Evolutionary conservation across 2,797 vertebrate species (phyloP).

Genomic region (Sebastiscus tertius): DNA sequence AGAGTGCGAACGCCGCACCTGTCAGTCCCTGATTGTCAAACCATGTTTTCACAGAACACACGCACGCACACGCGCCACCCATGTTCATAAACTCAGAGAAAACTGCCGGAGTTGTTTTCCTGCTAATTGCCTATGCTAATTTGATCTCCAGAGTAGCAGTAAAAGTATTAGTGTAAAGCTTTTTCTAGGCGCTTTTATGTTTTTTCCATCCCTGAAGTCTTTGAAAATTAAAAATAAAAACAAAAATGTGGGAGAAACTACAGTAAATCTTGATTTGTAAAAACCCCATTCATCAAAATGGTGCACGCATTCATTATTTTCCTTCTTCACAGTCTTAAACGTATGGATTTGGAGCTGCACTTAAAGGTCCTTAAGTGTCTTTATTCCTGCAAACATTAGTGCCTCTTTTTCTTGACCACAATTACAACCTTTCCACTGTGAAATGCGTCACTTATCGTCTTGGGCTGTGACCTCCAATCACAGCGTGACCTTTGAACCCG

Average conservation of each 20-base stretch:
- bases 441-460: constrained; percentile 31
- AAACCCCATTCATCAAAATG: constrained; percentile 11
- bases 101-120: constrained; percentile 70
- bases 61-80: constrained; percentile 24
- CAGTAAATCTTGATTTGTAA: constrained; percentile 7
- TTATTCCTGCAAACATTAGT: not conserved
- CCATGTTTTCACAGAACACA: constrained; percentile 29
- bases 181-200: constrained; percentile 57
- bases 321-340: too few relatives aligned
- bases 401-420: constrained; percentile 17
- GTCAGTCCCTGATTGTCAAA: constrained; percentile 50
- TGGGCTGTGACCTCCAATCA: constrained; percentile 56
- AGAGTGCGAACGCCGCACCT: constrained; percentile 56
- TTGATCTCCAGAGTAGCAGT: constrained; percentile 63
- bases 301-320: not conserved
- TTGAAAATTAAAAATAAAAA: not conserved
- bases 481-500: constrained; percentile 66
- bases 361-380: not conserved
- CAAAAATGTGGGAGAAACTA: not conserved
- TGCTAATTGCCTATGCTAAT: constrained; percentile 80
- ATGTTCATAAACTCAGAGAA: constrained; percentile 58
- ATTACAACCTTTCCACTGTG: constrained; percentile 1
- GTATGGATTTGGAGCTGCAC: not conserved
- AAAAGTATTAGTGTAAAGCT: constrained; percentile 66
- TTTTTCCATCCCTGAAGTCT: constrained; percentile 23